These are phyloP conservation scores for Pavo muticus DNA, from an alignment of 2,113 vertebrate genomes.

Conservation along the genomic window DNA sequence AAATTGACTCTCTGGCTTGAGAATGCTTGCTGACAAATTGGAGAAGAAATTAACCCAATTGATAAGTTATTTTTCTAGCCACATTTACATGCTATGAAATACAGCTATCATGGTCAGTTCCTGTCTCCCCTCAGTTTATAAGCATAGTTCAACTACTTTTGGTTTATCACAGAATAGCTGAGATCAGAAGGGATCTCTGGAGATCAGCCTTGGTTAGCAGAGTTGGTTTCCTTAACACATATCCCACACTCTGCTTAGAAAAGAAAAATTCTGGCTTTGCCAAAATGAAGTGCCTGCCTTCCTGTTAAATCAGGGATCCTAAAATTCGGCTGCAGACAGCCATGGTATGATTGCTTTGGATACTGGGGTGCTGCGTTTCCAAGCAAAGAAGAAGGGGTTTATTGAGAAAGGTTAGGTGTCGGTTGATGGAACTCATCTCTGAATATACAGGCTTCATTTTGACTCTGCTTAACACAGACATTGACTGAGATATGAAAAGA, in stretches of 20 bases:
- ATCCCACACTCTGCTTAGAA: neutral
- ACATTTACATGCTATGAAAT: neutral
- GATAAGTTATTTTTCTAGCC: neutral
- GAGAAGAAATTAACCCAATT: neutral
- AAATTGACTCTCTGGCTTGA: neutral
- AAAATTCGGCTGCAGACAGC: neutral
- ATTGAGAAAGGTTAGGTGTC: neutral
- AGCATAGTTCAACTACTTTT: neutral
- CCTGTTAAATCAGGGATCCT: neutral
- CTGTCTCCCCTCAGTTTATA: neutral
- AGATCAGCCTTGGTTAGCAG: neutral
- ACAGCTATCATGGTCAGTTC: neutral
- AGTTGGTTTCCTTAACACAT: neutral
- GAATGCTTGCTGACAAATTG: neutral
- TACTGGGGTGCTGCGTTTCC: neutral
- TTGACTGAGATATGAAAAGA: neutral
- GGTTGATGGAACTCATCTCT: neutral
- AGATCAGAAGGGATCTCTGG: neutral
- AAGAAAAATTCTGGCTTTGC: neutral
- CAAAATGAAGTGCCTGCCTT: neutral
- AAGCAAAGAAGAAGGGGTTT: neutral
- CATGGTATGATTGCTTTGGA: neutral
- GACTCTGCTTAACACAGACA: neutral
- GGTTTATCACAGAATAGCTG: neutral
- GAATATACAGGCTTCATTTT: neutral